Conservation (phyloP, 2,888 invertebrate species). For the Conops quadrifasciatus region DNA sequence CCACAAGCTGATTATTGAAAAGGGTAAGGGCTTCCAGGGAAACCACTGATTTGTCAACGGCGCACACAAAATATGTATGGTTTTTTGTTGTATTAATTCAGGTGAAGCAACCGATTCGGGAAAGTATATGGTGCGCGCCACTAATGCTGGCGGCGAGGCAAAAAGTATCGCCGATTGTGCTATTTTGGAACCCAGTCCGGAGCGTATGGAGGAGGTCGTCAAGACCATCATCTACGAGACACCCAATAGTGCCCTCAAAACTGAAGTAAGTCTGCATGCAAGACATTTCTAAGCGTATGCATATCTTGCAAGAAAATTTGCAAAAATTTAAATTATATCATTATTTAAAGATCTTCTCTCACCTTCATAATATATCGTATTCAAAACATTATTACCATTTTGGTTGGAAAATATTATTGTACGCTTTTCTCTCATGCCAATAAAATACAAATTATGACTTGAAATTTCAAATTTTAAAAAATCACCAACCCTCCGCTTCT, state of each 20-base stretch:
- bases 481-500: conserved; percentile 42
- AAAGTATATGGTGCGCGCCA: conserved; percentile 78
- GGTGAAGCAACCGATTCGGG: conserved; percentile 75
- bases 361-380: conserved; percentile 39
- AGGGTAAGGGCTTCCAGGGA: conserved; percentile 67
- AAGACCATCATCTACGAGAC: conserved; percentile 73
- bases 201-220: conserved; percentile 74
- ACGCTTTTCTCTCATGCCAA: conserved; percentile 55
- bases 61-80: background rate
- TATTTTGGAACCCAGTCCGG: conserved; percentile 75
- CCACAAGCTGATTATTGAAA: conserved; percentile 75
- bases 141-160: conserved; percentile 82
- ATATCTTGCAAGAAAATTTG: background rate
- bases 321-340: background rate
- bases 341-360: background rate
- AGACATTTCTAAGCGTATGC: conserved; percentile 47
- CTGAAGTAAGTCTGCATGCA: conserved; percentile 64
- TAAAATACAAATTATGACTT: conserved; percentile 42
- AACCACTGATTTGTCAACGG: background rate
- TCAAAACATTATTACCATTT: conserved; percentile 43
- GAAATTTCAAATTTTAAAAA: conserved; percentile 38
- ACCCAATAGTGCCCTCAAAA: conserved; percentile 55
- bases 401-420: conserved; percentile 52
- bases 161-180: conserved; percentile 82
- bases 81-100: conserved; percentile 50